phyloP scores from a whole-genome alignment of 2,797 vertebrate species.

The Calcarius lapponicus region DNA sequence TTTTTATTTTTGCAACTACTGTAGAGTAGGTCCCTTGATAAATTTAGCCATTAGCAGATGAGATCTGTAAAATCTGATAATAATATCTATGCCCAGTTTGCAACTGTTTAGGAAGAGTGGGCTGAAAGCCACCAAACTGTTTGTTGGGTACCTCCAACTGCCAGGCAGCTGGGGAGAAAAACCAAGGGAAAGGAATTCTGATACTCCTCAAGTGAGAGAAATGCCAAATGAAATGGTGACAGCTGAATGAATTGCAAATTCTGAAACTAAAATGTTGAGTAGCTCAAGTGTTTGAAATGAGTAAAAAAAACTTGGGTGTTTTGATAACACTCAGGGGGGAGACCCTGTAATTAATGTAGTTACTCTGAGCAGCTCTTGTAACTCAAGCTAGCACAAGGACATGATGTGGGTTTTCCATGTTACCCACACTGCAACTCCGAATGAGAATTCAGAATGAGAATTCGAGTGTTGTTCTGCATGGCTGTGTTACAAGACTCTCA shows the following conservation, averaged over 20 bases:
- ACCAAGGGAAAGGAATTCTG: background rate
- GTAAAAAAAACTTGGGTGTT: background rate
- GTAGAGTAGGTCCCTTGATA: background rate
- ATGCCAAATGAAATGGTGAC: background rate
- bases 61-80: background rate
- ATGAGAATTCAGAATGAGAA: background rate
- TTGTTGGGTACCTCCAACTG: background rate
- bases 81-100: background rate
- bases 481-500: background rate
- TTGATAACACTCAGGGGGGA: background rate
- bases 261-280: background rate
- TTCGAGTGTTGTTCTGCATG: background rate
- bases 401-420: rapidly evolving
- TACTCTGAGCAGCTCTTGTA: background rate
- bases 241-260: background rate
- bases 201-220: background rate
- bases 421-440: background rate
- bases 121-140: background rate
- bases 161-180: background rate
- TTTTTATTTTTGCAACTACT: background rate
- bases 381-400: background rate
- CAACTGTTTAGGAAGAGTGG: background rate
- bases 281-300: background rate
- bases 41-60: background rate
- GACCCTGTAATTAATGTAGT: background rate